Percentiles rank a stretch among this genome's conserved stretches.
These are phyloP conservation scores for Styela plicata DNA, from an alignment of 23 tunicate species.

Conservation along the genomic window DNA sequence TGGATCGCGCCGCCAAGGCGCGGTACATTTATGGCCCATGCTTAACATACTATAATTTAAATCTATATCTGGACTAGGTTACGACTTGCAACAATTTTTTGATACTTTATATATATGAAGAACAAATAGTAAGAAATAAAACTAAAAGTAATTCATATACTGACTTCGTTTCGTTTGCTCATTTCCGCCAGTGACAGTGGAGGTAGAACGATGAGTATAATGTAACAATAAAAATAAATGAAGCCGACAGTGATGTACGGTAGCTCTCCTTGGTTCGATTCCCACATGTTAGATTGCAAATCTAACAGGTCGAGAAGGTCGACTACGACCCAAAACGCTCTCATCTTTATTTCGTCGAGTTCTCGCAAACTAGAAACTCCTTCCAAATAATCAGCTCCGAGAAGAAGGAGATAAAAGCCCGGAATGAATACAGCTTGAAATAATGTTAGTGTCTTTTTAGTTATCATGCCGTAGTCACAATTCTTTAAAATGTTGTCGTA, in stretches of 20 bases:
- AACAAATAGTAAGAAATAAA: neutral
- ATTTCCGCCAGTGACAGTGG: slow-evolving; percentile 77
- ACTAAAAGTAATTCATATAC: neutral
- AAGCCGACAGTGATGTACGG: slow-evolving; percentile 44
- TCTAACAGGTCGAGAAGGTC: slow-evolving; percentile 78
- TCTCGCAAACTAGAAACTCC: slow-evolving; percentile 37
- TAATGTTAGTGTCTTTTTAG: slow-evolving; percentile 53
- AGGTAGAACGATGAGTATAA: slow-evolving; percentile 63
- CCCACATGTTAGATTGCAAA: slow-evolving; percentile 79
- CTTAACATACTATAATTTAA: no score
- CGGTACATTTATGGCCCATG: no score
- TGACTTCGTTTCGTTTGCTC: slow-evolving; percentile 50
- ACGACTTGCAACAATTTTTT: no score
- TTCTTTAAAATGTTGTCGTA: neutral
- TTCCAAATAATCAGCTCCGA: slow-evolving; percentile 76
- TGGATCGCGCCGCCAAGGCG: no score
- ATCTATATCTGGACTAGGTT: no score
- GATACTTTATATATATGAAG: neutral
- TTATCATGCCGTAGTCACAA: slow-evolving; percentile 52
- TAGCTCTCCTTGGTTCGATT: slow-evolving; percentile 42
- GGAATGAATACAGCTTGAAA: slow-evolving; percentile 64
- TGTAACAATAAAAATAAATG: slow-evolving; percentile 68
- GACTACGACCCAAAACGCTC: slow-evolving; percentile 82
- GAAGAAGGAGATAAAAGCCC: slow-evolving; percentile 61
- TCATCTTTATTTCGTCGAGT: slow-evolving; percentile 82